Percentiles rank a stretch among this genome's conserved stretches.
Evolutionary conservation across 2,113 vertebrate species (phyloP).

Genomic region (Cichladusa arquata): DNA sequence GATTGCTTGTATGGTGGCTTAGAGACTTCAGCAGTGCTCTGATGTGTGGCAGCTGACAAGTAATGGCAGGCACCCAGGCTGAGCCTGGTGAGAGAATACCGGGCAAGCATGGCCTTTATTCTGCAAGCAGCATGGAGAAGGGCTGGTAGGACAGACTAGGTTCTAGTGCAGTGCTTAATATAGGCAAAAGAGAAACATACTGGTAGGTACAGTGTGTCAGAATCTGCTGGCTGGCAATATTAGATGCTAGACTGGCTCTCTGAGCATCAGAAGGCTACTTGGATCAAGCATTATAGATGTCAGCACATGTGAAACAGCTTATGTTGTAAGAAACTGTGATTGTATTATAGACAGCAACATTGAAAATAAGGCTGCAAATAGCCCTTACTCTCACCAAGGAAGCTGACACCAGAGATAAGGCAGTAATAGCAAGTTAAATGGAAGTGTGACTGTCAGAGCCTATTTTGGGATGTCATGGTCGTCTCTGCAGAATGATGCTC

Average conservation of each 20-base stretch:
- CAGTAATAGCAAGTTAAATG: neutral
- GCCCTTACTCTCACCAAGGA: neutral
- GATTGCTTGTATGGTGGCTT: neutral
- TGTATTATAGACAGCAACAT: neutral
- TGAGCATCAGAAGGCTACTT: neutral
- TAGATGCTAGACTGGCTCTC: neutral
- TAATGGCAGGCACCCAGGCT: neutral
- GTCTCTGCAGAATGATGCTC: neutral
- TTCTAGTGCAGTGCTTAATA: neutral
- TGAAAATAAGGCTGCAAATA: neutral
- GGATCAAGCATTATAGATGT: neutral
- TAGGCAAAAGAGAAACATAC: neutral
- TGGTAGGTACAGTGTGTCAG: neutral
- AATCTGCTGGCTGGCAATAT: neutral
- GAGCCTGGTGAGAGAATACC: neutral
- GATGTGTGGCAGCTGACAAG: neutral
- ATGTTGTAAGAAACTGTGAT: neutral
- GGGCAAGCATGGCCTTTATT: neutral
- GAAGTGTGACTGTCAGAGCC: neutral
- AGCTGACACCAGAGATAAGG: neutral
- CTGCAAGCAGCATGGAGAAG: neutral
- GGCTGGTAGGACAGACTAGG: neutral
- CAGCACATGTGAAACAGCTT: neutral
- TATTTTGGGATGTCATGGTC: neutral
- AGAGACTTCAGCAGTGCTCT: neutral